phyloP scores from a whole-genome alignment of 2,797 vertebrate genomes.

The Dicrostonyx torquatus region DNA sequence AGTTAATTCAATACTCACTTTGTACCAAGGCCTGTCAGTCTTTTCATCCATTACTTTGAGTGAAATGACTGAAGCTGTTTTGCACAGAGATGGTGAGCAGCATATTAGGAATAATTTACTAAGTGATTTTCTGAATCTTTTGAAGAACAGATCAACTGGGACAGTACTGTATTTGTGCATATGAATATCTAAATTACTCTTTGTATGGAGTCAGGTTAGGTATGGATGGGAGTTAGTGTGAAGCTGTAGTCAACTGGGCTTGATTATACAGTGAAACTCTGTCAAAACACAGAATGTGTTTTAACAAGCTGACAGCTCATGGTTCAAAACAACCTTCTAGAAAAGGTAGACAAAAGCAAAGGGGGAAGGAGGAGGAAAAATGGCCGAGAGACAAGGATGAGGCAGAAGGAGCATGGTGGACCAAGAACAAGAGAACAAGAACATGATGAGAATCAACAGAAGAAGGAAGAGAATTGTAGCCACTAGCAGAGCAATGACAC shows the following conservation, averaged over 20 bases:
- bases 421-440: background rate
- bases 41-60: constrained; percentile 72
- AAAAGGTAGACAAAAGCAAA: constrained; percentile 19
- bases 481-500: background rate
- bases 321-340: background rate
- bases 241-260: background rate
- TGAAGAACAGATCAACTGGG: constrained; percentile 34
- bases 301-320: constrained; percentile 8
- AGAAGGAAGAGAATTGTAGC: too few relatives aligned
- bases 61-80: constrained; percentile 68
- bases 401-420: background rate
- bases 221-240: constrained; percentile 31
- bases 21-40: constrained; percentile 68
- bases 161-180: background rate
- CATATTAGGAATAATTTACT: constrained; percentile 69
- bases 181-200: constrained; percentile 26
- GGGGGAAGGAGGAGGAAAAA: background rate
- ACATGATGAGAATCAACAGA: background rate
- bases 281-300: background rate
- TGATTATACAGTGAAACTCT: background rate
- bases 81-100: constrained; percentile 54
- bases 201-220: constrained; percentile 9
- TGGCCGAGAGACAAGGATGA: background rate
- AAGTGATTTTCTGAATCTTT: constrained; percentile 66
- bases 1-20: constrained; percentile 58